Evolutionary conservation across 2,888 invertebrate genomes (phyloP), one percentile per base, ranked within the genome.

Genomic region (Eupithecia pulchellata): DNA sequence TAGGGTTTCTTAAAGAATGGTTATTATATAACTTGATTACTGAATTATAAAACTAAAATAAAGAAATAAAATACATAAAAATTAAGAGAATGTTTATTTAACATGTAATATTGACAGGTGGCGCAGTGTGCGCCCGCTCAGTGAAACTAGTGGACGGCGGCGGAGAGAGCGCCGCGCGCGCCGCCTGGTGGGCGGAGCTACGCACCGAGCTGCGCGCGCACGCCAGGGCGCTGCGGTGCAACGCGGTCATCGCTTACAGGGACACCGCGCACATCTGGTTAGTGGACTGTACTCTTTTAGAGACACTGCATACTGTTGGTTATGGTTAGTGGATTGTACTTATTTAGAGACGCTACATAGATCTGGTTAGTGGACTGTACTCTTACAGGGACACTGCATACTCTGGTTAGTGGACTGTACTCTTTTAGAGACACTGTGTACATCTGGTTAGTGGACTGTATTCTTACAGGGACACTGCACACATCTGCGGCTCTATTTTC

Each of bases 101-200:
- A n/a, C n/a, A 25, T 64, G 2, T 34, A 27, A 17, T 27, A 11
- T 66, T 17, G 25, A 20, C 72, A 93, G 93, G 93, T 0, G 94
- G 94, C 57, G 92, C 92, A 0, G 93, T 94, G 1, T 93, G 93
- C 82, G 91, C 93, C 0, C 88, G 94, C 0, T 92, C 92, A 0
- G 93, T 92, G 75, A 90, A 93, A 78, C 82, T 93, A 4, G 89
- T 90, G 63, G 93, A 99, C 97, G 86, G 98, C 96, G 67, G 98
- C 96, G 66, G 98, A 81, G 99, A 99, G 87, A 97, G 98, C 20
- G 98, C 98, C 85, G 97, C 97, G 4, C 95, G 99, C 57, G 99
- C 99, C 82, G 97, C 97, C 1, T 99, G 99, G 99, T 99, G 99
- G 99, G 98, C 97, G 0, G 99, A 99, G 91, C 95, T 99, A 30